Conservation (phyloP, 2,888 invertebrate genomes). For the Phortica magna region DNA sequence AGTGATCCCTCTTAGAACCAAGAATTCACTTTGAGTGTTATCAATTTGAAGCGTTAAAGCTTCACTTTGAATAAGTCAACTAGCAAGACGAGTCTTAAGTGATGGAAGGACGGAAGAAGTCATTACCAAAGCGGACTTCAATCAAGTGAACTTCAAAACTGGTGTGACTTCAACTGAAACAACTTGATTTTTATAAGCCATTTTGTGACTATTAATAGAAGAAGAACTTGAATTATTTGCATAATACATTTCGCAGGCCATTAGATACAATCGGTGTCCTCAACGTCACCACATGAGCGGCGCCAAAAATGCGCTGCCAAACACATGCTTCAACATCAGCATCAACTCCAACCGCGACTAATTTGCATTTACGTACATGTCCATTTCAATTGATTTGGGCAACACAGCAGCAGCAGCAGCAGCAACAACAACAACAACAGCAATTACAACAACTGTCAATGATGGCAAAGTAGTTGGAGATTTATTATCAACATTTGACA, state of each 20-base stretch:
- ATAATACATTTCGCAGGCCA: neutral
- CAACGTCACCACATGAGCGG: neutral
- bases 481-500: constrained; percentile 30
- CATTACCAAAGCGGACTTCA: too few relatives aligned
- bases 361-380: neutral
- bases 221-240: neutral
- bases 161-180: too few relatives aligned
- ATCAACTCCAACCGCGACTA: neutral
- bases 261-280: neutral
- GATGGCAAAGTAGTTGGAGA: neutral
- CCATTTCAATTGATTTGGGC: neutral
- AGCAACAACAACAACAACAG: neutral
- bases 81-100: too few relatives aligned
- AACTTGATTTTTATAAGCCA: too few relatives aligned
- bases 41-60: too few relatives aligned
- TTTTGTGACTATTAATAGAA: neutral
- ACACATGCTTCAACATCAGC: neutral
- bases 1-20: too few relatives aligned
- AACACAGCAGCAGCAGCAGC: neutral
- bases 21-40: too few relatives aligned
- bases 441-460: neutral
- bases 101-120: too few relatives aligned
- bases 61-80: too few relatives aligned
- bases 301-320: too few relatives aligned
- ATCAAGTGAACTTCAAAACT: too few relatives aligned